A percentile compares a stretch with the other conserved stretches of the same genome.
Conservation (phyloP, 2,797 vertebrate species). For the Brachymystax lenok region DNA sequence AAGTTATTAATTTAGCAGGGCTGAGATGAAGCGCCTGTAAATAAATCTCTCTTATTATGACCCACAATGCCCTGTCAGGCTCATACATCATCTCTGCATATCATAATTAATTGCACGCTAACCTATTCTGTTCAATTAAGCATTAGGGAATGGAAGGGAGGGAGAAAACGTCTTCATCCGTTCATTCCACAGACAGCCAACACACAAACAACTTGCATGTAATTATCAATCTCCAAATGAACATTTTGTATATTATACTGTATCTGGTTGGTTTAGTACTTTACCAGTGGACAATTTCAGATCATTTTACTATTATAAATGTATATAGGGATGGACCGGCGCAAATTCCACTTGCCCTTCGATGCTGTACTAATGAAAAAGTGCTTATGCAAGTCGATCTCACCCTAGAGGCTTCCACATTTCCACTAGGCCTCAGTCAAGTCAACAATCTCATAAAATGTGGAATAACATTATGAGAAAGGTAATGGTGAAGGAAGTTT, state of each 20-base stretch:
- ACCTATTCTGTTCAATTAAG: slow-evolving; percentile 82
- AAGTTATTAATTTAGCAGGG: slow-evolving; percentile 78
- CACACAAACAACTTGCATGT: slow-evolving; percentile 38
- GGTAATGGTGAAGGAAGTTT: slow-evolving; percentile 63
- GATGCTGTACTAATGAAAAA: slow-evolving; percentile 74
- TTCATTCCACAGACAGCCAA: slow-evolving; percentile 45
- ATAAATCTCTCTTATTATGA: slow-evolving; percentile 83
- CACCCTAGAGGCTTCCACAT: slow-evolving; percentile 67
- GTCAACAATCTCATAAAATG: slow-evolving; percentile 69
- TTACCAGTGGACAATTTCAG: slow-evolving; percentile 48
- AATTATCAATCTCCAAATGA: slow-evolving; percentile 29
- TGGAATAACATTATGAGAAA: slow-evolving; percentile 70
- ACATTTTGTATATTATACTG: slow-evolving; percentile 10
- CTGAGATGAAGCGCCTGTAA: slow-evolving; percentile 68
- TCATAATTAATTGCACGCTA: slow-evolving; percentile 82
- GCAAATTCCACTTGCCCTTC: slow-evolving; percentile 66
- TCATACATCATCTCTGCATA: slow-evolving; percentile 80
- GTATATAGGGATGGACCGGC: slow-evolving; percentile 49
- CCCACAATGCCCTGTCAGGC: slow-evolving; percentile 77
- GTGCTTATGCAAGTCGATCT: slow-evolving; percentile 73
- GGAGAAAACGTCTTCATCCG: slow-evolving; percentile 29
- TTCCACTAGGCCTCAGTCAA: slow-evolving; percentile 65
- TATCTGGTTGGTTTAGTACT: slow-evolving; percentile 17
- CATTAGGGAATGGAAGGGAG: slow-evolving; percentile 61
- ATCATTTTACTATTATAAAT: slow-evolving; percentile 22